Evolutionary conservation across 2,113 vertebrate genomes (phyloP).

Genomic region (Pteropus alecto): DNA sequence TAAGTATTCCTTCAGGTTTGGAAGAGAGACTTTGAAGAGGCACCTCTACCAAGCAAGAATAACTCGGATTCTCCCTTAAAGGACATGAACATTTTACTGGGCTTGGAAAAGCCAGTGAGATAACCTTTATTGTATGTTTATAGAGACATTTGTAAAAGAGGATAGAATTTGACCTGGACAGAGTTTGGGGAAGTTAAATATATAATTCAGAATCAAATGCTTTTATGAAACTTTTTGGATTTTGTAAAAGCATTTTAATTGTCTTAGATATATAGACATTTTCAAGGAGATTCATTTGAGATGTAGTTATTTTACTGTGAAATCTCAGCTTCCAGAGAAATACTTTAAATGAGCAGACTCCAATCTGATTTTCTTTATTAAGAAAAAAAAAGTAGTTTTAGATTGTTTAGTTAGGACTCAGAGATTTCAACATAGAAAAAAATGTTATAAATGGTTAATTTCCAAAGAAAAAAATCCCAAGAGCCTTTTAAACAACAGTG

Average conservation of each 20-base stretch:
- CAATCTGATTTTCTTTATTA: not conserved
- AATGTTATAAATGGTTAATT: not conserved
- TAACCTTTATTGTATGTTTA: not conserved
- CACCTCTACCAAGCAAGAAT: not conserved
- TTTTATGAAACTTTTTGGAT: conserved; percentile 59
- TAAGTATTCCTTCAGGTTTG: not conserved
- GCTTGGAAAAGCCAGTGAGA: not conserved
- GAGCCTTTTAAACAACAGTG: not conserved
- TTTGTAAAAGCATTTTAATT: conserved; percentile 57
- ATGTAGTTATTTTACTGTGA: conserved; percentile 48
- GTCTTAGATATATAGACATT: not conserved
- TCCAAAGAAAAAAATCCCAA: not conserved
- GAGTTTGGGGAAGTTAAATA: conserved; percentile 9
- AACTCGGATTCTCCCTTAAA: not conserved
- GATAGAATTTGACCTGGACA: not conserved
- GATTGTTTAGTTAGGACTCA: not conserved
- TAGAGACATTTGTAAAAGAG: not conserved
- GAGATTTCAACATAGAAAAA: not conserved
- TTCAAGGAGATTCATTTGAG: conserved; percentile 14
- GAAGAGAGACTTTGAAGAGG: not conserved
- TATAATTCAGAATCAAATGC: conserved; percentile 37
- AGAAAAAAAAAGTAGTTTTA: not conserved
- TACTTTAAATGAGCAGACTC: not conserved
- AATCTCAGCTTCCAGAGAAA: not conserved
- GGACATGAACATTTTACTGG: not conserved